Conservation (phyloP, 2,797 vertebrate genomes). For the Xenopus petersii region DNA sequence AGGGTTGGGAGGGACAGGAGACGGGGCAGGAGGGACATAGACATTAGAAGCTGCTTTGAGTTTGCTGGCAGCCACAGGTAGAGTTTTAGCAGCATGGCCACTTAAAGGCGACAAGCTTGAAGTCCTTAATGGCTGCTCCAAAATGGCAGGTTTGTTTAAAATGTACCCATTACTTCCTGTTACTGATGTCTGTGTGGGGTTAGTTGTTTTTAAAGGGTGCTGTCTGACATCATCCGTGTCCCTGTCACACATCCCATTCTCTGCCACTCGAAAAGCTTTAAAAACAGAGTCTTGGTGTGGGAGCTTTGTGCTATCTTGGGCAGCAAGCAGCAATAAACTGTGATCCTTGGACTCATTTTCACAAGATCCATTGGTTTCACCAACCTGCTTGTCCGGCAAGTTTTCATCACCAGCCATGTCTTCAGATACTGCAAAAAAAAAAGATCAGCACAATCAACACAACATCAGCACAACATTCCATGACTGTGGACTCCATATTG, state of each 20-base stretch:
- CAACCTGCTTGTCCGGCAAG: conserved; percentile 64
- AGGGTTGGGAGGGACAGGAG: conserved; percentile 54
- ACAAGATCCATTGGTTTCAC: conserved; percentile 76
- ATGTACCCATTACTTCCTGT: conserved; percentile 91
- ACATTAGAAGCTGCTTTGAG: conserved; percentile 62
- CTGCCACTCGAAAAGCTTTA: conserved; percentile 65
- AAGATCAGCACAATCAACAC: too few relatives aligned
- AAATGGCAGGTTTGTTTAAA: conserved; percentile 72
- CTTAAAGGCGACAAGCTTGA: conserved; percentile 73
- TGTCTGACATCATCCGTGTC: conserved; percentile 57
- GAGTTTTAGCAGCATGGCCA: conserved; percentile 77
- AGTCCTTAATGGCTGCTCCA: conserved; percentile 76
- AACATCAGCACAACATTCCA: not conserved
- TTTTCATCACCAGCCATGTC: conserved; percentile 73
- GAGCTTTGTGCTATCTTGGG: conserved; percentile 63
- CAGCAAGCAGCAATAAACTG: conserved; percentile 60
- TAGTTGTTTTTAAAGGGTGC: conserved; percentile 63
- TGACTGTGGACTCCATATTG: not conserved
- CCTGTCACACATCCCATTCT: conserved; percentile 81
- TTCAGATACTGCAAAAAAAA: conserved; percentile 47
- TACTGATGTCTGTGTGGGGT: conserved; percentile 80
- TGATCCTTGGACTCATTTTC: conserved; percentile 69
- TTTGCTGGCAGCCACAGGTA: conserved; percentile 63
- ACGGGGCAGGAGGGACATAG: conserved; percentile 60
- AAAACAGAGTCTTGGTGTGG: conserved; percentile 58